Evolutionary conservation across 2,113 vertebrate genomes (phyloP), one percentile per base, ranked within the genome.

Genomic region (Entomyzon cyanotis): DNA sequence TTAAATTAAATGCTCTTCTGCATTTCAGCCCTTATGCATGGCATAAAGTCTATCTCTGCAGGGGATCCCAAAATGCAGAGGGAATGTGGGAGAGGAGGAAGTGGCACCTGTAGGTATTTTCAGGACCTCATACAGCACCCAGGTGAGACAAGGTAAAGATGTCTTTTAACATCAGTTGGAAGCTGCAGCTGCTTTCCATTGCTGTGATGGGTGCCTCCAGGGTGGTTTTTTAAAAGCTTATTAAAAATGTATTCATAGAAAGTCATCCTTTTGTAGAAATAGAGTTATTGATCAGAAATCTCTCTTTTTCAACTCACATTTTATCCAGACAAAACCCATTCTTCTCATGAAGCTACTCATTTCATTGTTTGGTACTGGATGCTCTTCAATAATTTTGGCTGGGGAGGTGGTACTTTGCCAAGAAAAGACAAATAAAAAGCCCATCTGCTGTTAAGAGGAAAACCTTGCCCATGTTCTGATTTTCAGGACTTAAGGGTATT

Each of bases 1-100:
- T 94, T 92, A 78, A 94, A 90, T 46, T 90, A 86, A 96, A 90
- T 7, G 49, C 44, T 88, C 41, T 84, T 85, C 69, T 71, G 42
- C n/a, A 84, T 89, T 79, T 92, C 63, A 91, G 82, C 69, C 75
- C 33, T 74, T 53, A 56, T 7, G 31, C 18, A 47, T 8, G 1
- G 41, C 5, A 33, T 33, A 73, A 5, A 68, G 41, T 11, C 79
- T 70, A 0, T 63, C 87, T 67, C 79, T 52, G 41, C 76, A 86
- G 79, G 46, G 20, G 23, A 11, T 92, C 71, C 60, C 47, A 63
- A 86, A 88, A 50, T 56, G 53, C 68, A 35, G n/a, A 55, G 52
- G 41, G 17, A 46, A 39, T 11, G 14, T 33, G 50, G 63, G 63
- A 90, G 50, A 39, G 12, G 30, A 50, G 24, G 35, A 56, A 33